A percentile compares a stretch with the other conserved stretches of the same genome.
Conservation (phyloP, 2,888 invertebrate genomes). For the Aspidiotus rigidus region DNA sequence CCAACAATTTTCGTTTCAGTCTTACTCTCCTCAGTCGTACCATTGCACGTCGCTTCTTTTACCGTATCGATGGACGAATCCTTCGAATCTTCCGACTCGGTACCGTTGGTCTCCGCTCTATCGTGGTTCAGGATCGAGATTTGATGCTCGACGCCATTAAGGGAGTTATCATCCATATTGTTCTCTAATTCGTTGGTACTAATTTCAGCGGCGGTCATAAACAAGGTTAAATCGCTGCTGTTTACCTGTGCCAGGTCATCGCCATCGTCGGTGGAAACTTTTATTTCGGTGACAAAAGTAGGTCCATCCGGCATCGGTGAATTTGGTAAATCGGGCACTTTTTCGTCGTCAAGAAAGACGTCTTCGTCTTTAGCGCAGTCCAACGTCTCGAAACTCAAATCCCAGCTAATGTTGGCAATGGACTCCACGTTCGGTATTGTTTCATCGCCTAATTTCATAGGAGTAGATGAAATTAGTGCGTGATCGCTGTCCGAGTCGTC, state of each 20-base stretch:
- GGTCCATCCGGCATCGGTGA: conserved; percentile 43
- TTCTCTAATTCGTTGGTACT: not conserved
- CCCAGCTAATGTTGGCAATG: conserved; percentile 35
- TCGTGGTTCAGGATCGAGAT: conserved; percentile 3
- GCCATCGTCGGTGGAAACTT: conserved; percentile 46
- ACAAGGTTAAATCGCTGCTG: conserved; percentile 31
- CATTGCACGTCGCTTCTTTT: conserved; percentile 16
- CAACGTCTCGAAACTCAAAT: conserved; percentile 35
- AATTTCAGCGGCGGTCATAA: conserved; percentile 24
- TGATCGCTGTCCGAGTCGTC: conserved; percentile 13
- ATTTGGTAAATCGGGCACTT: conserved; percentile 44
- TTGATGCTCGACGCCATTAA: not conserved
- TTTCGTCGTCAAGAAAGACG: conserved; percentile 38
- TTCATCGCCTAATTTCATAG: conserved; percentile 33
- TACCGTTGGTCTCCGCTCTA: conserved; percentile 30
- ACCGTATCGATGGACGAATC: conserved; percentile 19
- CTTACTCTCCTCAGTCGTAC: conserved; percentile 6
- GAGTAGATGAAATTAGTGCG: conserved; percentile 37
- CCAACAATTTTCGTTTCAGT: not conserved
- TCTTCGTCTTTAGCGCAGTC: conserved; percentile 36
- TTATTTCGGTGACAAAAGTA: conserved; percentile 64
- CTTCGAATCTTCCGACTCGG: conserved; percentile 14
- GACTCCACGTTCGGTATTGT: conserved; percentile 36
- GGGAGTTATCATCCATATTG: not conserved
- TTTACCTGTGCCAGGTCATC: conserved; percentile 34